Conservation (phyloP, 2,888 invertebrate genomes). For the Melanargia galathea region DNA sequence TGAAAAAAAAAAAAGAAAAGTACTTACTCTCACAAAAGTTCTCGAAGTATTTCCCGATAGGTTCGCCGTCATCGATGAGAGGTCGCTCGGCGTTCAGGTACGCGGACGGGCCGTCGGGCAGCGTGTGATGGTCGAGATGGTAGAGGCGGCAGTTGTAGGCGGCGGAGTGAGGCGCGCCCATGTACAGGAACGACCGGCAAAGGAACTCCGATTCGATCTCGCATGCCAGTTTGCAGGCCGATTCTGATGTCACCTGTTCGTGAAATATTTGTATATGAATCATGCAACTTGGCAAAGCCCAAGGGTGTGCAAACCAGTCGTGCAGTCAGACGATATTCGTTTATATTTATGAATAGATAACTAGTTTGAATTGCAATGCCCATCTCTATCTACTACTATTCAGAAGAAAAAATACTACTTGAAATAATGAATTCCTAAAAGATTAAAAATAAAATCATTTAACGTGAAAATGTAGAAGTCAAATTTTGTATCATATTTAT, state of each 20-base stretch:
- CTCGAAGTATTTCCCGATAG: conserved; percentile 94
- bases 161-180: conserved; percentile 88
- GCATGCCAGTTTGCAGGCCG: conserved; percentile 94
- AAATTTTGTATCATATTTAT: no score
- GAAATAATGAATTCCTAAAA: no score
- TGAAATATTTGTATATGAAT: conserved; percentile 31
- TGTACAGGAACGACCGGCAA: conserved; percentile 92
- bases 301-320: neutral
- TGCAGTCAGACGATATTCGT: neutral
- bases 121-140: conserved; percentile 94
- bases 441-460: no score
- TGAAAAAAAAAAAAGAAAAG: conserved; percentile 10
- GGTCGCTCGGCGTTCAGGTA: conserved; percentile 95
- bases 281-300: neutral
- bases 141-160: conserved; percentile 96
- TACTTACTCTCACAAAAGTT: conserved; percentile 94
- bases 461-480: no score
- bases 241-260: conserved; percentile 89
- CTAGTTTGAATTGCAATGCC: neutral
- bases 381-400: no score
- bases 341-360: neutral
- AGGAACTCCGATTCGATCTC: conserved; percentile 96
- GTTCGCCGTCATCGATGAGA: conserved; percentile 94
- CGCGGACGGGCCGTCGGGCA: conserved; percentile 95
- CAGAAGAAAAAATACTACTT: no score